phyloP scores from a whole-genome alignment of 1,140 invertebrate species.

The Camponotus vicinus region DNA sequence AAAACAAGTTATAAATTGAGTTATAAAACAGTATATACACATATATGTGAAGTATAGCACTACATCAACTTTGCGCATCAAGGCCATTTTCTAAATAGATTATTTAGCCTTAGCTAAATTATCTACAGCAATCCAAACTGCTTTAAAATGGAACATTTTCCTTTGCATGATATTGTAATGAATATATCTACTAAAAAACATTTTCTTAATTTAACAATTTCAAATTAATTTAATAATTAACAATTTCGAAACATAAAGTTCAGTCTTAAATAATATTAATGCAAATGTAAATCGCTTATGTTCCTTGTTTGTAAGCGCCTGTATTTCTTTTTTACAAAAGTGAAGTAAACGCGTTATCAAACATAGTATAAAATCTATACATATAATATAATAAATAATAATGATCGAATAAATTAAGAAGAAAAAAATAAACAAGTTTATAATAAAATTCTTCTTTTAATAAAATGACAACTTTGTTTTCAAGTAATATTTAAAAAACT shows the following conservation, averaged over 20 bases:
- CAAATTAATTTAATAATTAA: slow-evolving; percentile 26
- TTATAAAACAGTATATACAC: slow-evolving; percentile 49
- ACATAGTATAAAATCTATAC: too few relatives aligned
- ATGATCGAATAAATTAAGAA: neutral
- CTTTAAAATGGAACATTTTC: slow-evolving; percentile 38
- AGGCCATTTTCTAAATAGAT: slow-evolving; percentile 36
- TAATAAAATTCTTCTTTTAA: neutral
- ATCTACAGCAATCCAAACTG: slow-evolving; percentile 37
- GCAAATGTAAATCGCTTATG: slow-evolving; percentile 28
- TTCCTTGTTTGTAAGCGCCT: neutral
- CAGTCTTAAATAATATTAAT: slow-evolving; percentile 66
- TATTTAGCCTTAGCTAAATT: slow-evolving; percentile 35
- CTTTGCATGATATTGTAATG: slow-evolving; percentile 21
- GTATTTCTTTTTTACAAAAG: slow-evolving; percentile 1
- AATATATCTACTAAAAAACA: slow-evolving; percentile 20
- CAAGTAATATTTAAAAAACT: neutral
- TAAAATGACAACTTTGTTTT: neutral
- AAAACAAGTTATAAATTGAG: slow-evolving; percentile 44
- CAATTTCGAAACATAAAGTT: slow-evolving; percentile 43
- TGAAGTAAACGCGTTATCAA: neutral
- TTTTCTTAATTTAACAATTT: slow-evolving; percentile 2
- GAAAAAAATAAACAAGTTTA: neutral
- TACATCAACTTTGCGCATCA: slow-evolving; percentile 44
- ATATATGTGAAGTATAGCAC: slow-evolving; percentile 7
- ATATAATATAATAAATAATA: neutral